Conservation (phyloP, 2,797 vertebrate species). For the Pseudochirops corinnae region DNA sequence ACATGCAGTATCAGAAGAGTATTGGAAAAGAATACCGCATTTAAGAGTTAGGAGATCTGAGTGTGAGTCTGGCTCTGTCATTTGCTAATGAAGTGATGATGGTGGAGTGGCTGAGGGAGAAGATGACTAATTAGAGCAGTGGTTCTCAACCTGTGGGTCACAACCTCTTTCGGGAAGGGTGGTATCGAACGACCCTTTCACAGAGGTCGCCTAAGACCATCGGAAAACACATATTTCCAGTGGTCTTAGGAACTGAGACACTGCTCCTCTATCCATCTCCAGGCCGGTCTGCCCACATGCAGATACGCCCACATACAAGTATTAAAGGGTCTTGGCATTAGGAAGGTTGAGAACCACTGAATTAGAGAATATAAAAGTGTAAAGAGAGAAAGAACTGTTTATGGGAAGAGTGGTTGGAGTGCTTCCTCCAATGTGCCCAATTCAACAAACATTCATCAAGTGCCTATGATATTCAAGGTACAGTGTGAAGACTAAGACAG, state of each 20-base stretch:
- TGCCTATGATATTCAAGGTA: not conserved
- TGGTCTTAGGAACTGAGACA: no score
- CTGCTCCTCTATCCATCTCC: no score
- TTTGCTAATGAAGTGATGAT: not conserved
- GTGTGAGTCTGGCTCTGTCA: not conserved
- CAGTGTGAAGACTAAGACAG: not conserved
- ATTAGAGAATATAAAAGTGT: not conserved
- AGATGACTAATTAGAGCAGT: not conserved
- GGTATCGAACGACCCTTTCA: no score
- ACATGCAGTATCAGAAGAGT: not conserved
- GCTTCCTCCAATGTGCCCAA: not conserved
- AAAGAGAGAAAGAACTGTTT: not conserved
- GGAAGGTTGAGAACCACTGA: no score
- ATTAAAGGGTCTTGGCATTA: no score
- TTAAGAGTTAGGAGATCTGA: not conserved
- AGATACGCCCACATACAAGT: no score
- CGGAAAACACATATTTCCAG: no score
- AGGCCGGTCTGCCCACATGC: no score
- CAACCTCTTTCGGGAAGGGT: no score
- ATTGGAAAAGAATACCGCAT: not conserved
- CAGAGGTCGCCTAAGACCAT: no score
- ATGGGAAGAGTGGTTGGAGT: not conserved
- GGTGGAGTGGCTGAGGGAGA: not conserved
- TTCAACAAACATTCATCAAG: not conserved
- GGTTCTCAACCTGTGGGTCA: no score